phyloP scores from a whole-genome alignment of 2,113 vertebrate species.

The Uria aalge region DNA sequence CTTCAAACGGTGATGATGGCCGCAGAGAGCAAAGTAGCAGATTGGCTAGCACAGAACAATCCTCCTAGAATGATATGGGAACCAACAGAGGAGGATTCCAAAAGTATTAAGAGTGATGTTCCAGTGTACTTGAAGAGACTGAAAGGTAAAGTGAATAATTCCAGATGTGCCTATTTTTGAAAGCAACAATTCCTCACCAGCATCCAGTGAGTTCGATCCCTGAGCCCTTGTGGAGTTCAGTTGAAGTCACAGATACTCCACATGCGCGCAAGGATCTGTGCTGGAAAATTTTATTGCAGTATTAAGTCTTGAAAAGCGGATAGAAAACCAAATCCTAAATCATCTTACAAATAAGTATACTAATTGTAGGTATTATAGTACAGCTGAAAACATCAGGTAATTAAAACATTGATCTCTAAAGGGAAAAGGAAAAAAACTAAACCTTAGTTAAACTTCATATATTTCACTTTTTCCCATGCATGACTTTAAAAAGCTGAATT shows the following conservation, averaged over 20 bases:
- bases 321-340: background rate
- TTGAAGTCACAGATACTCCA: background rate
- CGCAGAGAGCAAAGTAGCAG: conserved; percentile 95
- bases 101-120: conserved; percentile 97
- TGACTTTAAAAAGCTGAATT: conserved; percentile 15
- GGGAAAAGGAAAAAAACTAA: background rate
- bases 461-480: background rate
- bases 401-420: background rate
- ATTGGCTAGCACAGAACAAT: conserved; percentile 98
- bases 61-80: conserved; percentile 89
- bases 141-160: conserved; percentile 86
- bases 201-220: background rate
- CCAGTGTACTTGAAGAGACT: conserved; percentile 94
- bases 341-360: background rate
- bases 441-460: background rate
- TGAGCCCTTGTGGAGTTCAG: background rate
- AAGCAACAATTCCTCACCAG: background rate
- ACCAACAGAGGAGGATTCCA: conserved; percentile 92
- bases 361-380: background rate
- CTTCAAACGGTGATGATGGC: conserved; percentile 96
- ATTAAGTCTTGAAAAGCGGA: background rate
- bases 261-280: background rate
- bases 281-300: background rate
- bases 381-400: background rate
- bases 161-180: conserved; percentile 32